Evolutionary conservation across 2,888 invertebrate species (phyloP).

Genomic region (Cephus spinipes): DNA sequence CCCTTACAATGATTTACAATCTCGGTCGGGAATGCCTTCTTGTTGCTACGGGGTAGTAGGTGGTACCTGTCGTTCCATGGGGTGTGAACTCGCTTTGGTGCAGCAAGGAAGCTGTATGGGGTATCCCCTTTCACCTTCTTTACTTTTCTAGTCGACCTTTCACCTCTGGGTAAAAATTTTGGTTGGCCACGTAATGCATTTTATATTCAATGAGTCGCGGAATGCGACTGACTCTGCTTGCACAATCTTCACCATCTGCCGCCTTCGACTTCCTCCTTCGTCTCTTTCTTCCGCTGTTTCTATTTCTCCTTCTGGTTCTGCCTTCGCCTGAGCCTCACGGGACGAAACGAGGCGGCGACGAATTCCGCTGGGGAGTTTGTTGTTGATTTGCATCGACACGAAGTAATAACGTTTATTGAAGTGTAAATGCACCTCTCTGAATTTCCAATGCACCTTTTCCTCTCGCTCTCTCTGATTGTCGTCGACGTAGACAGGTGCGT

Average conservation of each 20-base stretch:
- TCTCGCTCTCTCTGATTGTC: background rate
- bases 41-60: too few relatives aligned
- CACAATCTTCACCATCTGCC: slow-evolving; percentile 14
- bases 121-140: too few relatives aligned
- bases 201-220: slow-evolving; percentile 29
- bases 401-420: slow-evolving; percentile 54
- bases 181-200: slow-evolving; percentile 26
- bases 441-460: slow-evolving; percentile 41
- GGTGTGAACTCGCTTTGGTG: too few relatives aligned
- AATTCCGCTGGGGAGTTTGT: slow-evolving; percentile 30
- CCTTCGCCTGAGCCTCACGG: too few relatives aligned
- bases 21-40: background rate
- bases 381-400: slow-evolving; percentile 50
- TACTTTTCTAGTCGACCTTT: too few relatives aligned
- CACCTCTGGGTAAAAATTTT: background rate
- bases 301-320: too few relatives aligned
- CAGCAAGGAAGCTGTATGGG: too few relatives aligned
- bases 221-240: slow-evolving; percentile 11
- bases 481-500: background rate
- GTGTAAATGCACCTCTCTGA: slow-evolving; percentile 48
- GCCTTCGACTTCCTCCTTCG: background rate
- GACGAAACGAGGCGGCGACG: background rate
- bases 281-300: background rate
- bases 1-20: slow-evolving; percentile 21
- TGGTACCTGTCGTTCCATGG: too few relatives aligned